Percentiles rank a stretch among this genome's conserved stretches.
These are phyloP conservation scores for Solenopsis fugax DNA, from an alignment of 1,140 invertebrate genomes.

Conservation along the genomic window DNA sequence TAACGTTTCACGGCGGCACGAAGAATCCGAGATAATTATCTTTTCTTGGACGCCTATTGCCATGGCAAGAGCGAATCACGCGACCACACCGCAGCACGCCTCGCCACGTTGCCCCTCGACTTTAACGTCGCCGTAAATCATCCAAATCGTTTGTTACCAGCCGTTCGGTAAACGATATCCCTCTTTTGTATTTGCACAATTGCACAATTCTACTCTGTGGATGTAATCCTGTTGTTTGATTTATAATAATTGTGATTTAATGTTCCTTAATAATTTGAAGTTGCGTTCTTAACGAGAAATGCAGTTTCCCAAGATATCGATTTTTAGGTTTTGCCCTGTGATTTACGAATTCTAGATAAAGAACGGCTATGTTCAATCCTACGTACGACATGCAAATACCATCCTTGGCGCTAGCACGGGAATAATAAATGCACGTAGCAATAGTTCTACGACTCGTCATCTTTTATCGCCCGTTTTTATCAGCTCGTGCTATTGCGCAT, in stretches of 20 bases:
- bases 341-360: not conserved
- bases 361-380: slow-evolving; percentile 1
- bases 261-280: slow-evolving; percentile 18
- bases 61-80: slow-evolving; percentile 42
- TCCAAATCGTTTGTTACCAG: not conserved
- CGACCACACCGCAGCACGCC: slow-evolving; percentile 22
- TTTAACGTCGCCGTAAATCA: slow-evolving; percentile 55
- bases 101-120: slow-evolving; percentile 18
- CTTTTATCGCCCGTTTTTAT: slow-evolving; percentile 36
- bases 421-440: slow-evolving; percentile 44
- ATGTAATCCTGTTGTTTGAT: slow-evolving; percentile 15
- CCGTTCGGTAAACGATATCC: slow-evolving; percentile 44
- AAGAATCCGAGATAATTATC: slow-evolving; percentile 54
- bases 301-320: not conserved
- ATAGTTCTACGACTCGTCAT: slow-evolving; percentile 36
- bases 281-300: not conserved
- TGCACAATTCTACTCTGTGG: not conserved
- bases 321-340: not conserved
- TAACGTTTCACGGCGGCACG: slow-evolving; percentile 46
- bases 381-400: slow-evolving; percentile 10
- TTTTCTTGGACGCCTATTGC: slow-evolving; percentile 47
- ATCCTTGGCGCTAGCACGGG: not conserved
- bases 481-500: slow-evolving; percentile 25
- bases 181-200: slow-evolving; percentile 35
- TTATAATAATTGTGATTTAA: slow-evolving; percentile 31